These are phyloP conservation scores for Chrysaora quinquecirrha DNA, from an alignment of 30 jellyfish, hydroid and myxozoan species.

Conservation along the genomic window DNA sequence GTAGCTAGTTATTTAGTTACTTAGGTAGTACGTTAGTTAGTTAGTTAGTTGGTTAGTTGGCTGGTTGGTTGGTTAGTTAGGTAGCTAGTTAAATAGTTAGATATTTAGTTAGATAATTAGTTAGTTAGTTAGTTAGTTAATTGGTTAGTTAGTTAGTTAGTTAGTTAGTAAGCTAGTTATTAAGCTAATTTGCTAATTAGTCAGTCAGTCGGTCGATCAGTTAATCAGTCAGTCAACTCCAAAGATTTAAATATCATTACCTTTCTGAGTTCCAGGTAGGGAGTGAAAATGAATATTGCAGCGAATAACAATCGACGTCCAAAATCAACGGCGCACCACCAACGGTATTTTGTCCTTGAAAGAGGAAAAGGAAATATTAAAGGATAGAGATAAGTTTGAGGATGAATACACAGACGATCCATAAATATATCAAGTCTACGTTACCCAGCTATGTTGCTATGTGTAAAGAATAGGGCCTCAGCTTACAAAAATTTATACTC, in stretches of 20 bases:
- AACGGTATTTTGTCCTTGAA: conserved; percentile 67
- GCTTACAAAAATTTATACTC: background rate
- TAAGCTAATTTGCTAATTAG: too few species aligned
- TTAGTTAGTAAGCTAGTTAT: background rate
- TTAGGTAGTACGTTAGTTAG: too few species aligned
- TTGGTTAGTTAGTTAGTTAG: background rate
- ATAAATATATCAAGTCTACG: background rate
- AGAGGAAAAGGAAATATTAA: too few species aligned
- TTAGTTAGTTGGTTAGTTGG: too few species aligned
- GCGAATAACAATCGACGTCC: conserved; percentile 56
- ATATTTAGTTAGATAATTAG: too few species aligned
- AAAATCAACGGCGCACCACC: conserved; percentile 89
- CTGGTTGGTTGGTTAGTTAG: too few species aligned
- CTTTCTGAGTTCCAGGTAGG: conserved; percentile 60
- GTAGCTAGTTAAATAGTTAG: too few species aligned
- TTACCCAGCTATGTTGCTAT: background rate
- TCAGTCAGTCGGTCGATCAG: too few species aligned
- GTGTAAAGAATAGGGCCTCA: background rate
- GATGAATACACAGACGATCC: background rate
- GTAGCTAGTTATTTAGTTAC: too few species aligned
- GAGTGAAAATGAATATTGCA: conserved; percentile 52
- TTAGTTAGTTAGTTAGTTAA: too few species aligned
- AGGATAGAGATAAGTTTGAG: too few species aligned
- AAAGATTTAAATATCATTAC: background rate
- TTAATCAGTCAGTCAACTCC: too few species aligned